These are phyloP conservation scores for Platycheirus rosarum DNA, from an alignment of 2,888 invertebrate genomes.

Conservation along the genomic window DNA sequence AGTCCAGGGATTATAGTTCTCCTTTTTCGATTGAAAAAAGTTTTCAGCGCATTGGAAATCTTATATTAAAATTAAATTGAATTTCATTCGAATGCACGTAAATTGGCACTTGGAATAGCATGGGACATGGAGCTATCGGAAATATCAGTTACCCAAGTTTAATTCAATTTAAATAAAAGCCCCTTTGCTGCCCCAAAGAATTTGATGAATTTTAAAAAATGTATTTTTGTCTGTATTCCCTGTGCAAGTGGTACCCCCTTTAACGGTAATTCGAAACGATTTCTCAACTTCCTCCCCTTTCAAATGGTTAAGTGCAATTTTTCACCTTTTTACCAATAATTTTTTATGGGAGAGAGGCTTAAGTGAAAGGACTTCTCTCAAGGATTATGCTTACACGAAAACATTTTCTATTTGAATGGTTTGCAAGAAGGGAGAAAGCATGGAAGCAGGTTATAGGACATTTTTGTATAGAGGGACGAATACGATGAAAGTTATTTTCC, in stretches of 20 bases:
- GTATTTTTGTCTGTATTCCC: not conserved
- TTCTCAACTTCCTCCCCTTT: not conserved
- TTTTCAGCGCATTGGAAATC: not conserved
- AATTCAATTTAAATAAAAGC: constrained; percentile 1
- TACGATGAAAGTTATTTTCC: not conserved
- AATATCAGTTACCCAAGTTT: constrained; percentile 2
- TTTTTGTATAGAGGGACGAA: not conserved
- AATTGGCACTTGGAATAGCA: not conserved
- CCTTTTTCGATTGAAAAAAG: not conserved
- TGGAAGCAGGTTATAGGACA: not conserved
- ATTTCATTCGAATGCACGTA: not conserved
- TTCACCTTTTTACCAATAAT: constrained; percentile 7
- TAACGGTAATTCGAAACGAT: constrained; percentile 35
- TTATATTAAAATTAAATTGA: not conserved
- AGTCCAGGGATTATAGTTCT: not conserved
- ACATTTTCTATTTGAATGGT: constrained; percentile 49
- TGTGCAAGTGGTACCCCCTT: not conserved
- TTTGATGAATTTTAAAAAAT: not conserved
- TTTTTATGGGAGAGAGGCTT: not conserved
- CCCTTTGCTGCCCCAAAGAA: not conserved
- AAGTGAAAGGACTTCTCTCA: constrained; percentile 30
- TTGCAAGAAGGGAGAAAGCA: constrained; percentile 9
- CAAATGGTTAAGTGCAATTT: not conserved
- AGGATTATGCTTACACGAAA: constrained; percentile 38
- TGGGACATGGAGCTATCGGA: not conserved